Evolutionary conservation across 2,113 vertebrate genomes (phyloP).

Genomic region (Colossoma macropomum): DNA sequence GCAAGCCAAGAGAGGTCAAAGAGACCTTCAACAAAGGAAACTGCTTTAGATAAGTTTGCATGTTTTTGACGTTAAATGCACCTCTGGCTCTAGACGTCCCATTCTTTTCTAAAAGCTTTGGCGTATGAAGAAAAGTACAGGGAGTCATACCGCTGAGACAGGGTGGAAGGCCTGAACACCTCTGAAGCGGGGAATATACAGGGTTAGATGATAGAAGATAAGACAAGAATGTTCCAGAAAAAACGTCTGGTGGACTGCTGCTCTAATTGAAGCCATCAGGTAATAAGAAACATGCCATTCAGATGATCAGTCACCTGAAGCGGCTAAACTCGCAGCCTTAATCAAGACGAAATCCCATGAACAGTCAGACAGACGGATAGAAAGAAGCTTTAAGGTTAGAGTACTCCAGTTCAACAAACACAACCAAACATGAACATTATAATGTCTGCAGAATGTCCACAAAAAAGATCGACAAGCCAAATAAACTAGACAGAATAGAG

Average conservation of each 20-base stretch:
- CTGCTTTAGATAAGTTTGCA: slow-evolving; percentile 11
- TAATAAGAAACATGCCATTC: neutral
- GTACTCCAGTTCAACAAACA: no score
- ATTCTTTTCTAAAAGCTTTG: neutral
- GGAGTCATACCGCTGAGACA: neutral
- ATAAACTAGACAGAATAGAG: no score
- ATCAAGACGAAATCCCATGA: neutral
- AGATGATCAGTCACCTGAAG: neutral
- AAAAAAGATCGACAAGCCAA: no score
- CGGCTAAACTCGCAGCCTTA: neutral
- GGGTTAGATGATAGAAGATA: neutral
- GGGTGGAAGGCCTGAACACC: neutral
- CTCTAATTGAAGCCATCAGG: neutral
- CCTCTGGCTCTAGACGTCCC: neutral
- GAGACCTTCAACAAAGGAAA: slow-evolving; percentile 31
- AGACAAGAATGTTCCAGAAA: neutral
- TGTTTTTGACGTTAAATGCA: slow-evolving; percentile 33
- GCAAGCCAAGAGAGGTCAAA: slow-evolving; percentile 48
- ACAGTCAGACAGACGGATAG: neutral
- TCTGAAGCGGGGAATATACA: neutral
- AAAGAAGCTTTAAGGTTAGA: neutral
- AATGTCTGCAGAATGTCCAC: no score
- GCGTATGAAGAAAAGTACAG: slow-evolving; percentile 22
- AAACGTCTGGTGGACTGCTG: neutral
- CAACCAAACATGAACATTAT: no score